These are phyloP conservation scores for Clarias gariepinus DNA, from an alignment of 2,113 vertebrate species.

Conservation along the genomic window DNA sequence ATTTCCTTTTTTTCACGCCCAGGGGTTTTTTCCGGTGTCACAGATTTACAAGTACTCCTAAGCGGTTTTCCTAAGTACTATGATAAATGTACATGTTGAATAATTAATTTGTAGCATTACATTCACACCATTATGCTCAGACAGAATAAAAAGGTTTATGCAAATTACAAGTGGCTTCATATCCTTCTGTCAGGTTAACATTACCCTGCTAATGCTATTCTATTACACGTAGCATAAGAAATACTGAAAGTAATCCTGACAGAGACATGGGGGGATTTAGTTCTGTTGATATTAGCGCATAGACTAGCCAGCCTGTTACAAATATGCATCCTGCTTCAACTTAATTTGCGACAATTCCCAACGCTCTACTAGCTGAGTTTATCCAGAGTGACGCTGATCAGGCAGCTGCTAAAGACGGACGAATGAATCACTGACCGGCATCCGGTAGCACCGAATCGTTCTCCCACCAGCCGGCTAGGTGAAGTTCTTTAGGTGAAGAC, in stretches of 20 bases:
- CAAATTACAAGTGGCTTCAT: not conserved
- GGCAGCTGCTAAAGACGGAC: not conserved
- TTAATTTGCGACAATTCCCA: not conserved
- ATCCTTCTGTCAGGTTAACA: not conserved
- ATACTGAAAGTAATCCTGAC: not conserved
- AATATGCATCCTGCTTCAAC: no score
- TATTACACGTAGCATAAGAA: not conserved
- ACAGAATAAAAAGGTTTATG: not conserved
- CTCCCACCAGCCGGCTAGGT: no score
- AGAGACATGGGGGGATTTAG: not conserved
- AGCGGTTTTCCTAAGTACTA: not conserved
- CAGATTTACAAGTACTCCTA: not conserved
- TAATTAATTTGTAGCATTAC: not conserved
- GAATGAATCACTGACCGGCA: no score
- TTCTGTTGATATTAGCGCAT: not conserved
- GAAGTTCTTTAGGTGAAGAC: no score
- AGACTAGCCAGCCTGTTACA: not conserved
- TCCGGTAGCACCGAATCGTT: no score
- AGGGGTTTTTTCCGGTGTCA: not conserved
- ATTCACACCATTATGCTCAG: not conserved
- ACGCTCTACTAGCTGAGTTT: not conserved
- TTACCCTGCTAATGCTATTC: not conserved
- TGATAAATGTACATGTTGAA: not conserved
- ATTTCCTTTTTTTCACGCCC: not conserved
- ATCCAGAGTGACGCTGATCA: not conserved